Conservation (phyloP, 2,797 vertebrate species). For the Carduelis carduelis region DNA sequence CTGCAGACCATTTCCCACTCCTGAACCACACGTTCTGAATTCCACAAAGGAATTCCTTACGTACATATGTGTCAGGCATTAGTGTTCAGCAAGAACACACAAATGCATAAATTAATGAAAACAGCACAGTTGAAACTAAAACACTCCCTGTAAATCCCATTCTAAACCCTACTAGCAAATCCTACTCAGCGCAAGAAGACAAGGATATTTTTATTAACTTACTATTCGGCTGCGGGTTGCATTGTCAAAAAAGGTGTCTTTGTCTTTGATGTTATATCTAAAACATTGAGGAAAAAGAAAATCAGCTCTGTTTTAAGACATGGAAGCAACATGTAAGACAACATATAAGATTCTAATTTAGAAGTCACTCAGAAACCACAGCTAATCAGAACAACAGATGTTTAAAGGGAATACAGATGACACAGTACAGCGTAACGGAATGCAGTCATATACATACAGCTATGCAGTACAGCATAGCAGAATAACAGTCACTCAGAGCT, state of each 20-base stretch:
- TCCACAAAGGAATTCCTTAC: not conserved
- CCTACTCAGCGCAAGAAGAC: not conserved
- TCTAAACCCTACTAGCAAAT: not conserved
- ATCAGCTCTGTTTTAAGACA: not conserved
- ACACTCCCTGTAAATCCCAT: not conserved
- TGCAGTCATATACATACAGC: not conserved
- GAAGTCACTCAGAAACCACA: not conserved
- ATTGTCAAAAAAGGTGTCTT: constrained; percentile 91
- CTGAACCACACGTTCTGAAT: not conserved
- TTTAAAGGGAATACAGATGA: not conserved
- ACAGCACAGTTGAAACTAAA: not conserved
- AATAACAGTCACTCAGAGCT: not conserved
- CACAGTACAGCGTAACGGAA: not conserved
- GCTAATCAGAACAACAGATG: not conserved
- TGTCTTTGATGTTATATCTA: constrained; percentile 93
- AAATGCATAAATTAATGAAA: not conserved
- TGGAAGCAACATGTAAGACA: not conserved
- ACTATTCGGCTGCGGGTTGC: constrained; percentile 95
- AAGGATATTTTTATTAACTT: constrained; percentile 68
- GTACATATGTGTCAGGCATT: not conserved
- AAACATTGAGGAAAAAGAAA: not conserved
- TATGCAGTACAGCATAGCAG: not conserved
- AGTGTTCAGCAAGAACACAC: not conserved
- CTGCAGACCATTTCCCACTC: not conserved
- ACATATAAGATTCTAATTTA: not conserved